Evolutionary conservation across 2,797 vertebrate species (phyloP).

Genomic region (Falco concolor): DNA sequence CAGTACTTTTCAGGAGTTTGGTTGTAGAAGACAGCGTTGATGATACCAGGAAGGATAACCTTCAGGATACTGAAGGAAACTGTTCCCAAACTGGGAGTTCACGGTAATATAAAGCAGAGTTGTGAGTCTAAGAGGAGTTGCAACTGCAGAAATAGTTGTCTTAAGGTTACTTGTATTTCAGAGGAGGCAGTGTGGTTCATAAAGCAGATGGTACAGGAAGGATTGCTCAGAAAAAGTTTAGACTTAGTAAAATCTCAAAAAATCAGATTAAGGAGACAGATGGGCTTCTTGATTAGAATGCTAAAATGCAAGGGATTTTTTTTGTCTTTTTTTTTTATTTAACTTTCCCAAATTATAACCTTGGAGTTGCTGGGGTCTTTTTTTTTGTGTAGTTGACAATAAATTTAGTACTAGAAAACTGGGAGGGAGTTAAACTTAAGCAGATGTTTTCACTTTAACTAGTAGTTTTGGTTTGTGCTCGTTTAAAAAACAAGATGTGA

Average conservation of each 20-base stretch:
- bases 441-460: neutral
- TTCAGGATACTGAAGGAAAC: neutral
- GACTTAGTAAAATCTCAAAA: constrained; percentile 48
- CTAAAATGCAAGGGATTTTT: neutral
- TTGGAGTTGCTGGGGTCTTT: neutral
- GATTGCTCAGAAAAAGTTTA: constrained; percentile 47
- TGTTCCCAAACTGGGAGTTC: neutral
- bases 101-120: neutral
- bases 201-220: constrained; percentile 48
- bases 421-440: neutral
- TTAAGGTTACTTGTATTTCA: neutral
- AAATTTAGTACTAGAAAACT: constrained; percentile 20
- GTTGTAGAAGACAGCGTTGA: neutral
- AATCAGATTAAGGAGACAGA: constrained; percentile 50
- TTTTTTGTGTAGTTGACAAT: neutral
- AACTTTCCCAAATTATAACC: constrained; percentile 11
- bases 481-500: neutral
- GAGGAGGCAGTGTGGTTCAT: neutral
- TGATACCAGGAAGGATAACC: neutral
- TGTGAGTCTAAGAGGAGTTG: neutral
- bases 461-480: constrained; percentile 1
- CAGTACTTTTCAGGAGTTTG: neutral
- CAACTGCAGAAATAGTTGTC: neutral
- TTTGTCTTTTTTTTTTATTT: constrained; percentile 1
- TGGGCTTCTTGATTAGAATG: constrained; percentile 18